These are phyloP conservation scores for Rhynchonycteris naso DNA, from an alignment of 2,797 vertebrate species.

Conservation along the genomic window DNA sequence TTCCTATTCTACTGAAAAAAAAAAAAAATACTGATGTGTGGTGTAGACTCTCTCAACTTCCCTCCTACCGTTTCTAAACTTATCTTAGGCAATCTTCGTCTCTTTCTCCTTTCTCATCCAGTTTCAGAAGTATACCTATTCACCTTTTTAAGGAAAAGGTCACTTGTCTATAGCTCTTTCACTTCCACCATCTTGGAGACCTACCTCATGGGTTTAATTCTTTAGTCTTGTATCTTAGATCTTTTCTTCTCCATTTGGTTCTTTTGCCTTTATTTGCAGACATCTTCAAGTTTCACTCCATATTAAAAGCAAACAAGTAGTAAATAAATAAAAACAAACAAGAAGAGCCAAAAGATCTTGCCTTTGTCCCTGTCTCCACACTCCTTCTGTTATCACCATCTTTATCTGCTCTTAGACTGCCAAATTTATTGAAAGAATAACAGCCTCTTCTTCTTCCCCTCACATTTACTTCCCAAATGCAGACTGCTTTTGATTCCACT, in stretches of 20 bases:
- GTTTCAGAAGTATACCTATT: neutral
- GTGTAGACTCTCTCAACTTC: neutral
- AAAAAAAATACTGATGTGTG: neutral
- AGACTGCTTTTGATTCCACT: neutral
- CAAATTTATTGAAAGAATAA: slow-evolving; percentile 21
- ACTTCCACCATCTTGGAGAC: neutral
- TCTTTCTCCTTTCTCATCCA: neutral
- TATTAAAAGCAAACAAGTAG: neutral
- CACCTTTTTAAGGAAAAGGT: neutral
- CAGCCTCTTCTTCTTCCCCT: neutral
- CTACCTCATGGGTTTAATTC: neutral
- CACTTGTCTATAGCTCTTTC: neutral
- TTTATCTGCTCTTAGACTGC: neutral
- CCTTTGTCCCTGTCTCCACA: neutral
- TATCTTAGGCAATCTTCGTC: neutral
- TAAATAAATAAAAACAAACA: neutral
- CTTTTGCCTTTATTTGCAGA: neutral
- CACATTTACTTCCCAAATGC: neutral
- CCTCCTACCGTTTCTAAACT: slow-evolving; percentile 37
- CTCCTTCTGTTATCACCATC: neutral
- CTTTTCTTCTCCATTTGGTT: neutral
- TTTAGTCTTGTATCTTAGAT: neutral
- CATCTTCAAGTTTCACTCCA: neutral
- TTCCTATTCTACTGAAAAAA: slow-evolving; percentile 29
- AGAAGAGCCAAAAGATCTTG: neutral